Evolutionary conservation across 2,797 vertebrate species (phyloP), one percentile per base, ranked within the genome.

Genomic region (Hipposideros larvatus): DNA sequence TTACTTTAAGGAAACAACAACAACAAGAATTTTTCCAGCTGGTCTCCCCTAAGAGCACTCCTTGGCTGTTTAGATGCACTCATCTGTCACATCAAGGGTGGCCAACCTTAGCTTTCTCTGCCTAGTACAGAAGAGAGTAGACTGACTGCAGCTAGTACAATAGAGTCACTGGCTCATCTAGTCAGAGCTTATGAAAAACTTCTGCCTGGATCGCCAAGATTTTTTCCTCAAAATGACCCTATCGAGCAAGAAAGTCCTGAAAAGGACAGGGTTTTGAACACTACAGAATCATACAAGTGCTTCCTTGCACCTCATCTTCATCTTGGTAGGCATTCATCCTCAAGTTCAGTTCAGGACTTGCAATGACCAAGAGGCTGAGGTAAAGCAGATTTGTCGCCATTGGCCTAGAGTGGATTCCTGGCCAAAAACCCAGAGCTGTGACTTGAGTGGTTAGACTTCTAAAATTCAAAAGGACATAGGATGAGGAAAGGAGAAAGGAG

Each of bases 271-370:
- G 11, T 46, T 71, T 70, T 19, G 48, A 85, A 57, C 21, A 31
- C 11, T 8, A 5, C 14, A 63, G 87, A 78, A 48, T 85, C 24
- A 28, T 13, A 4, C 26, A 59, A 71, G 11, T 4, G 34, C 75
- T 91, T 96, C 82, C 71, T 73, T 59, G 53, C 65, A 70, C 22
- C 16, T 68, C 55, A 65, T 63, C 70, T 93, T 48, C 34, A 59
- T 78, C 63, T 86, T 96, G 92, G 93, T 95, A 95, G 74, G 22
- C 70, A 24, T 1, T 11, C 14, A 10, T 5, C 78, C 55, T 90
- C 21, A 70, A 92, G 95, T 94, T 97, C 96, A 95, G 74, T n/a
- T 95, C 73, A 89, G 92, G 94, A 95, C 93, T 97, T 92, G 55
- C 16, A 89, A 21, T 22, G 34, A 82, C 74, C 87, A 63, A 83